Evolutionary conservation across 2,113 vertebrate species (phyloP).

Genomic region (Oostethus manadensis): DNA sequence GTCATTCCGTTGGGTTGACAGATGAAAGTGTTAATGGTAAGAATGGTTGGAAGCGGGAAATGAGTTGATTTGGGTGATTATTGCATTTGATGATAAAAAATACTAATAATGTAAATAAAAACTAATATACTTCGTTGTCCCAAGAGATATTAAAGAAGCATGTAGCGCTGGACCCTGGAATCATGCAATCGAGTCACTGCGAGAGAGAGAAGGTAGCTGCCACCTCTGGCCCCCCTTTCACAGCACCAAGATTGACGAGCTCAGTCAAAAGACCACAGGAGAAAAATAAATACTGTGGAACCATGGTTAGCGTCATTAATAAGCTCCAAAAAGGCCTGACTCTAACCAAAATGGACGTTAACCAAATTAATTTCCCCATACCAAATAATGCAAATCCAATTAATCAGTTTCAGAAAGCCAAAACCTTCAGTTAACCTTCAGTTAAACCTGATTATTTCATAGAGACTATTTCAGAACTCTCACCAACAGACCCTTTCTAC

Average conservation of each 20-base stretch:
- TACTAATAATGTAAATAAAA: constrained; percentile 2
- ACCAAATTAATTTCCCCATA: too few relatives aligned
- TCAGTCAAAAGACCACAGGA: constrained; percentile 58
- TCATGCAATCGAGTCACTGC: constrained; percentile 47
- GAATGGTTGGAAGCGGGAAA: constrained; percentile 1
- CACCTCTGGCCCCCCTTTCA: constrained; percentile 61
- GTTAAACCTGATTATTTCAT: background rate
- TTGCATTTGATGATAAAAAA: constrained; percentile 1
- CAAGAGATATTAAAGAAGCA: constrained; percentile 49
- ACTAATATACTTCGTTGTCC: constrained; percentile 33
- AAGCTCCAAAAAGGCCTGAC: too few relatives aligned
- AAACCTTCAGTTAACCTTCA: too few relatives aligned
- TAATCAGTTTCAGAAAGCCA: too few relatives aligned
- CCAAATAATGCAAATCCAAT: too few relatives aligned
- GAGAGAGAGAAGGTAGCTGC: constrained; percentile 47
- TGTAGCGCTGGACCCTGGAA: constrained; percentile 60
- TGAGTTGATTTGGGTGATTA: background rate
- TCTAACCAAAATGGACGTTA: too few relatives aligned
- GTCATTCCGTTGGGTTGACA: constrained; percentile 21
- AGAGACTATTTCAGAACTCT: too few relatives aligned
- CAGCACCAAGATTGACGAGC: constrained; percentile 61
- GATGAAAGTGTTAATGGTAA: background rate
- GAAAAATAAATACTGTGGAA: constrained; percentile 56
- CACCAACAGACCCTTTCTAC: too few relatives aligned
- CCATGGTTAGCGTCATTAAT: too few relatives aligned